Evolutionary conservation across 2,888 invertebrate genomes (phyloP).

Genomic region (Notocelia uddmanniana): DNA sequence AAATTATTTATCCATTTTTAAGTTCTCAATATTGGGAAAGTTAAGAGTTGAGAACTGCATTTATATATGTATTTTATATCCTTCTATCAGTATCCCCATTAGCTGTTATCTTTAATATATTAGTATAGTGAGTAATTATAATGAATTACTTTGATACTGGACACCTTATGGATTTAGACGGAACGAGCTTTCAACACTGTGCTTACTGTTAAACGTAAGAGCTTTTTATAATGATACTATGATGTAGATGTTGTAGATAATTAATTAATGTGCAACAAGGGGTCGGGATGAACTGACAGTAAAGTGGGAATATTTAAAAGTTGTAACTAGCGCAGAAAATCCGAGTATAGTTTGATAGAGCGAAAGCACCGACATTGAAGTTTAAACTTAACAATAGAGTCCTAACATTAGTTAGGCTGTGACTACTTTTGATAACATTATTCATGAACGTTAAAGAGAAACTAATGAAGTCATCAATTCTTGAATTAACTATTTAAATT

Average conservation of each 20-base stretch:
- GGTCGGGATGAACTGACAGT: slow-evolving; percentile 59
- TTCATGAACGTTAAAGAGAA: not conserved
- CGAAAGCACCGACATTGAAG: not conserved
- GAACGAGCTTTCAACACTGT: slow-evolving; percentile 78
- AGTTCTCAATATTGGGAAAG: not conserved
- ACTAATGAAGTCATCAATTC: not conserved
- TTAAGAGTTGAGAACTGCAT: no score
- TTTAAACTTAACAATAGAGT: not conserved
- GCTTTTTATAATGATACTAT: slow-evolving; percentile 70
- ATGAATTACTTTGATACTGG: slow-evolving; percentile 37
- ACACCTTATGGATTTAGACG: slow-evolving; percentile 56
- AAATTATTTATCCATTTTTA: not conserved
- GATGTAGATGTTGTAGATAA: slow-evolving; percentile 72
- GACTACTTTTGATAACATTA: not conserved
- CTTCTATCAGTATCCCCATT: slow-evolving; percentile 22
- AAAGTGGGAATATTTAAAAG: slow-evolving; percentile 56
- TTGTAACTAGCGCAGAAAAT: slow-evolving; percentile 35
- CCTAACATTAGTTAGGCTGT: not conserved
- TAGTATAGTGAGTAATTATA: slow-evolving; percentile 23
- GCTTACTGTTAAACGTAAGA: slow-evolving; percentile 78
- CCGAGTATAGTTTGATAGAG: not conserved
- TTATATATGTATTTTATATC: slow-evolving; percentile 2
- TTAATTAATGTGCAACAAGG: slow-evolving; percentile 60
- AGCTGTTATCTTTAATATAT: slow-evolving; percentile 27
- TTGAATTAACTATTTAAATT: not conserved